Conservation (phyloP, 2,797 vertebrate genomes). For the Aldrovandia affinis region DNA sequence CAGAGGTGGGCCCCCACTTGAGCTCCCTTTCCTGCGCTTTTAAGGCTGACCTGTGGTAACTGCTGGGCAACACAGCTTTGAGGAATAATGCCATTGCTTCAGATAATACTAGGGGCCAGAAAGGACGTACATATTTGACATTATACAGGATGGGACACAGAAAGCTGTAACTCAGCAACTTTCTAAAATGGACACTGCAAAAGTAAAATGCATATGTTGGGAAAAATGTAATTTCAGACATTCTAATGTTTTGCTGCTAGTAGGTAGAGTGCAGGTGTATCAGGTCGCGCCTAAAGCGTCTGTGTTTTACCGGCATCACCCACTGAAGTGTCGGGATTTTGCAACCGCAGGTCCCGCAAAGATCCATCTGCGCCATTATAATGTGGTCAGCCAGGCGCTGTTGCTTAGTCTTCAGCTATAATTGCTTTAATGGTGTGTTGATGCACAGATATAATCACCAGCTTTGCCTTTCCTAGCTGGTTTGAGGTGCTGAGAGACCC, state of each 20-base stretch:
- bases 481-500: constrained; percentile 67
- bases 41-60: constrained; percentile 39
- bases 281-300: constrained; percentile 63
- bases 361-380: constrained; percentile 67
- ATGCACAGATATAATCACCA: constrained; percentile 79
- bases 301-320: constrained; percentile 43
- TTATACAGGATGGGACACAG: not conserved
- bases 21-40: constrained; percentile 25
- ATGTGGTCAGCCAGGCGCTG: constrained; percentile 59
- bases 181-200: not conserved
- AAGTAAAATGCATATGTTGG: not conserved
- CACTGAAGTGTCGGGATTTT: constrained; percentile 62
- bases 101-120: no score
- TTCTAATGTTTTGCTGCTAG: not conserved
- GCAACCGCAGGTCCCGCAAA: constrained; percentile 58
- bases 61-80: constrained; percentile 49
- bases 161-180: not conserved
- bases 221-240: not conserved
- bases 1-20: constrained; percentile 36
- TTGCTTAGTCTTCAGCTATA: constrained; percentile 65
- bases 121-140: not conserved
- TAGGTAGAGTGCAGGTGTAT: constrained; percentile 61
- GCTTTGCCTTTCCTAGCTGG: constrained; percentile 76
- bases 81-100: constrained; percentile 47
- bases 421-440: constrained; percentile 83